Evolutionary conservation across 1,140 invertebrate species (phyloP).

Genomic region (Sycophaga agraensis): DNA sequence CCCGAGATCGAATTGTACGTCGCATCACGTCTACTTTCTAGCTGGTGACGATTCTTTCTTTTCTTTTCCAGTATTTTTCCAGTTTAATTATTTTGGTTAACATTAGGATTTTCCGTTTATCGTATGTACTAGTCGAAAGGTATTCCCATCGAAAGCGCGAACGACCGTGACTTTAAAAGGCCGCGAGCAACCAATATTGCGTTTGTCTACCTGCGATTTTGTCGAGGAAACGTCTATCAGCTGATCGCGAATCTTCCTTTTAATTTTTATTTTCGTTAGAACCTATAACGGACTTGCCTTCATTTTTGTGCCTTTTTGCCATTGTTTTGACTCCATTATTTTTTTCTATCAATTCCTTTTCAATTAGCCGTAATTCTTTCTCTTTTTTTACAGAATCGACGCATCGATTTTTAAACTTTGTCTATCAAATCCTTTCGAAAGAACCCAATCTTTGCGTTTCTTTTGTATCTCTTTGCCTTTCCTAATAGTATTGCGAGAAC

Average conservation of each 20-base stretch:
- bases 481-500: conserved; percentile 59
- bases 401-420: conserved; percentile 13
- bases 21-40: conserved; percentile 26
- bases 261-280: conserved; percentile 33
- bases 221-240: conserved; percentile 4
- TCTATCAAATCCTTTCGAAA: conserved; percentile 15
- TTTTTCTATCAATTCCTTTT: conserved; percentile 33
- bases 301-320: conserved; percentile 38
- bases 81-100: conserved; percentile 11
- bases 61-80: conserved; percentile 29
- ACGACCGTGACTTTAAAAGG: conserved; percentile 43
- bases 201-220: conserved; percentile 26
- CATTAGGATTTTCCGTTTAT: conserved; percentile 24
- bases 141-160: conserved; percentile 48
- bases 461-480: conserved; percentile 41
- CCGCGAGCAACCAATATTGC: conserved; percentile 30
- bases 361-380: too few species aligned
- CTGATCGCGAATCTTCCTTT: not conserved
- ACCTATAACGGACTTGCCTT: conserved; percentile 43
- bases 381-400: conserved; percentile 20
- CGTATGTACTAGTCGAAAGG: conserved; percentile 41
- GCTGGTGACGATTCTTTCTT: conserved; percentile 32
- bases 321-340: conserved; percentile 40
- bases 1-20: conserved; percentile 37
- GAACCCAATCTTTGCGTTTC: conserved; percentile 34